These are phyloP conservation scores for Merops nubicus DNA, from an alignment of 2,113 vertebrate genomes.

Conservation along the genomic window DNA sequence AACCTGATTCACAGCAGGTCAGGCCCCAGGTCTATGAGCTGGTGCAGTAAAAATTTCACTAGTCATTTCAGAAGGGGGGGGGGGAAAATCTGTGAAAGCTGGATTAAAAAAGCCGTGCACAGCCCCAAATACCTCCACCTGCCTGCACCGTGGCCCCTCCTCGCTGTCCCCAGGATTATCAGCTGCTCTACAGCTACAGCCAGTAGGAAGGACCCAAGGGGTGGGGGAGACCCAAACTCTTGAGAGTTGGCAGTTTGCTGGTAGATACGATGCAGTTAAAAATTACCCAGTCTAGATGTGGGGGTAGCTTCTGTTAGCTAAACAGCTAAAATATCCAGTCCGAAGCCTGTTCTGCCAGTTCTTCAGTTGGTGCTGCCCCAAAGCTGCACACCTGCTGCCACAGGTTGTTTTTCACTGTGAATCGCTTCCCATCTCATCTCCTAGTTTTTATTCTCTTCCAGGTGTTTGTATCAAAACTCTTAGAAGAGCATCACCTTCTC, in stretches of 20 bases:
- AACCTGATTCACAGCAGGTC: background rate
- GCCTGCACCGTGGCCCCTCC: rapidly evolving
- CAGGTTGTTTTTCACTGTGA: background rate
- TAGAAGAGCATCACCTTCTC: background rate
- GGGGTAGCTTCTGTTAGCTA: rapidly evolving
- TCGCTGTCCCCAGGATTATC: rapidly evolving
- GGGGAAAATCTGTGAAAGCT: rapidly evolving
- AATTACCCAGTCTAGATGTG: background rate
- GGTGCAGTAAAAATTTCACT: background rate
- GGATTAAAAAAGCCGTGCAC: background rate
- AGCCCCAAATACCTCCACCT: rapidly evolving
- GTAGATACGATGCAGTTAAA: rapidly evolving
- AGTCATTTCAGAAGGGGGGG: background rate
- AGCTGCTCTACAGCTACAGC: background rate
- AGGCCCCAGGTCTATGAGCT: rapidly evolving
- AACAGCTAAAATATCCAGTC: background rate
- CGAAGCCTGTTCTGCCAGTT: background rate
- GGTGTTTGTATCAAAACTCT: background rate
- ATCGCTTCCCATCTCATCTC: background rate
- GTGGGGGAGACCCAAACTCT: rapidly evolving
- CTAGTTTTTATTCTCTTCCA: background rate
- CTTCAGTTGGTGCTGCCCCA: rapidly evolving
- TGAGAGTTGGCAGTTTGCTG: background rate
- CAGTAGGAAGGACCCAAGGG: rapidly evolving
- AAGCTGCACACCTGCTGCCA: background rate